These are phyloP conservation scores for Heliconius cydno DNA, from an alignment of 2,888 invertebrate genomes.

Conservation along the genomic window DNA sequence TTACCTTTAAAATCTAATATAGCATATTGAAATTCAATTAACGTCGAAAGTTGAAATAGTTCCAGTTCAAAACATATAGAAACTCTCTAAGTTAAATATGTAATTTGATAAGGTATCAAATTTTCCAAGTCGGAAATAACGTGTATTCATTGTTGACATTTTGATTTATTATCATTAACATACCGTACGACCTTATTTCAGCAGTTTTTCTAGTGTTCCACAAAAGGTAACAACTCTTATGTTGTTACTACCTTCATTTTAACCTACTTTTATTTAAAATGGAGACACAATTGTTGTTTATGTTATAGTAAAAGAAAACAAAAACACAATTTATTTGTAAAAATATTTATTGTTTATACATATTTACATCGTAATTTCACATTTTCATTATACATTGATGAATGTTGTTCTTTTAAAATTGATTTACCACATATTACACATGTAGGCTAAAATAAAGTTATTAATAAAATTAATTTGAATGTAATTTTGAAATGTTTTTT, in stretches of 20 bases:
- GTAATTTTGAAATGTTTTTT: background rate
- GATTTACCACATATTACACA: background rate
- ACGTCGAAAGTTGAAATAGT: conserved; percentile 2
- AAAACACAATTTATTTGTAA: conserved; percentile 56
- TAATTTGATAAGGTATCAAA: conserved; percentile 24
- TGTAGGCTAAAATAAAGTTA: background rate
- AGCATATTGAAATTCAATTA: background rate
- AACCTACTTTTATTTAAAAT: conserved; percentile 16
- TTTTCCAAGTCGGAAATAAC: conserved; percentile 20
- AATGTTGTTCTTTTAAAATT: conserved; percentile 33
- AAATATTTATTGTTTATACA: conserved; percentile 78
- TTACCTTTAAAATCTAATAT: background rate
- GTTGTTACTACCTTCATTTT: background rate
- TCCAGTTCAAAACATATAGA: background rate
- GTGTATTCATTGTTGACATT: conserved; percentile 25
- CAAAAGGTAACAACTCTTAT: conserved; percentile 7
- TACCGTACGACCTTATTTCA: conserved; percentile 6
- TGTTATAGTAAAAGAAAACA: background rate
- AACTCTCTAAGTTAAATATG: conserved; percentile 16
- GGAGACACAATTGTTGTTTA: background rate
- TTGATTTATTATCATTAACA: conserved; percentile 30
- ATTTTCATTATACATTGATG: conserved; percentile 12
- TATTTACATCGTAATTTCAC: conserved; percentile 63
- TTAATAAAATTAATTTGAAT: background rate
- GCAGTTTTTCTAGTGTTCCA: conserved; percentile 6